Conservation (phyloP, 1,140 invertebrate species). For the Brachionus plicatilis region DNA sequence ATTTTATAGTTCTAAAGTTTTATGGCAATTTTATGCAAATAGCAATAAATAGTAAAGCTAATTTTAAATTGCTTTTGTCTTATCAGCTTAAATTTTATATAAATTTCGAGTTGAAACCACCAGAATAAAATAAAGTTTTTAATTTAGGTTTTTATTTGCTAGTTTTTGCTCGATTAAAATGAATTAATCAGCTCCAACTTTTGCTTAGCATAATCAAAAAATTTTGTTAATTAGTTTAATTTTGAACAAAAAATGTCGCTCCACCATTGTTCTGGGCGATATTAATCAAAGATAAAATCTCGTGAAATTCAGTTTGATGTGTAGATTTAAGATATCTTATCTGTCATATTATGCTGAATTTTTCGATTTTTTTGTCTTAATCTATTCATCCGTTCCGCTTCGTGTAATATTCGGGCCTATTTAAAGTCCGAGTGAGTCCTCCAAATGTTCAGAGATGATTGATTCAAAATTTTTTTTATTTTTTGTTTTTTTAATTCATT, state of each 20-base stretch:
- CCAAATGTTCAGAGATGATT: not conserved
- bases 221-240: not conserved
- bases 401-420: not conserved
- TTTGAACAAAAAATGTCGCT: no score
- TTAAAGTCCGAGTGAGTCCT: not conserved
- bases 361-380: conserved; percentile 5
- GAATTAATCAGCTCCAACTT: not conserved
- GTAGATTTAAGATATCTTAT: not conserved
- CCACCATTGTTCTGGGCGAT: not conserved
- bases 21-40: conserved; percentile 30
- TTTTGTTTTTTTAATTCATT: not conserved
- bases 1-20: not conserved
- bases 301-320: conserved; percentile 27
- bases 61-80: not conserved
- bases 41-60: not conserved
- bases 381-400: not conserved
- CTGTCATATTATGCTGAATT: conserved; percentile 38
- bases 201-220: not conserved
- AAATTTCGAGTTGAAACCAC: not conserved
- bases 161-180: conserved; percentile 7
- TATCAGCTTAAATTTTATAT: conserved; percentile 7
- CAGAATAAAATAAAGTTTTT: not conserved
- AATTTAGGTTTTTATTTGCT: not conserved
- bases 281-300: not conserved
- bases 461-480: not conserved